Percentiles rank a stretch among this genome's conserved stretches.
Evolutionary conservation across 2,888 invertebrate species (phyloP).

Genomic region (Callimorpha dominula): DNA sequence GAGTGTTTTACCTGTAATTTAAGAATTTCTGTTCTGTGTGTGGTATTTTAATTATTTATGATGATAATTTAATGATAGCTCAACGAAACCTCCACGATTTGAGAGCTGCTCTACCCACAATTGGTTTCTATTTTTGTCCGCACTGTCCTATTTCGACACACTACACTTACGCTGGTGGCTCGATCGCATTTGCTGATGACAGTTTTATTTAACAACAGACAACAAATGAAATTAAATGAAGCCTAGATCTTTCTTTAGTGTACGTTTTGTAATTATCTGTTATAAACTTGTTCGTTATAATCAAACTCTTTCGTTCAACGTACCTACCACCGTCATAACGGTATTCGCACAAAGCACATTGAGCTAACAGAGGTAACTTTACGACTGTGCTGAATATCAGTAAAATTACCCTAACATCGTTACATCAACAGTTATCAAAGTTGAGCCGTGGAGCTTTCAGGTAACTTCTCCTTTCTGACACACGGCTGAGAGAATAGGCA

Average conservation of each 20-base stretch:
- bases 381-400: constrained; percentile 44
- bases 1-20: too few species aligned
- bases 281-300: neutral
- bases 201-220: too few species aligned
- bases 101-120: too few species aligned
- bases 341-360: neutral
- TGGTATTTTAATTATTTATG: too few species aligned
- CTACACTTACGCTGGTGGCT: too few species aligned
- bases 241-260: neutral
- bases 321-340: neutral
- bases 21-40: too few species aligned
- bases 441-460: constrained; percentile 44
- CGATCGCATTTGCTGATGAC: too few species aligned
- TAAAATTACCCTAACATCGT: constrained; percentile 54
- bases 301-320: neutral
- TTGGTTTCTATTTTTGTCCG: too few species aligned
- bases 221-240: too few species aligned
- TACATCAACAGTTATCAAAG: constrained; percentile 55
- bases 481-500: constrained; percentile 20
- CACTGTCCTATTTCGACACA: too few species aligned
- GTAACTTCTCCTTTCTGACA: constrained; percentile 47
- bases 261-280: neutral
- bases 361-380: constrained; percentile 19
- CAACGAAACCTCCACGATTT: too few species aligned
- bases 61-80: too few species aligned